phyloP scores from a whole-genome alignment of 1,140 invertebrate genomes.

The Formica exsecta region DNA sequence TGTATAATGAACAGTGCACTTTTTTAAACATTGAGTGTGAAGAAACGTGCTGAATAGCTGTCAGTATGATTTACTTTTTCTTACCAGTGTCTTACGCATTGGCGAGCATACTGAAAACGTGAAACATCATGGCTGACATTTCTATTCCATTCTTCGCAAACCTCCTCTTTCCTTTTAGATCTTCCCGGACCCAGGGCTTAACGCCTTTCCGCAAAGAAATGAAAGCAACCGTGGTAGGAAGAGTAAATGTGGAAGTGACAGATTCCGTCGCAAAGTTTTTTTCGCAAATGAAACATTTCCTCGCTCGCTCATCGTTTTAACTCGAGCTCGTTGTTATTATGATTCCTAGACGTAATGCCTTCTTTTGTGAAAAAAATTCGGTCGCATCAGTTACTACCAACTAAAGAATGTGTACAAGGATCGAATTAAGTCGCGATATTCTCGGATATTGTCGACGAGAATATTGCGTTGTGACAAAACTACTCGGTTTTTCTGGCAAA shows the following conservation, averaged over 20 bases:
- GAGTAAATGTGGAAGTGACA: not conserved
- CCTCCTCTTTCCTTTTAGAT: not conserved
- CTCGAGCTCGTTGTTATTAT: not conserved
- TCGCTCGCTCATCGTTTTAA: not conserved
- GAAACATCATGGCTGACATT: slow-evolving; percentile 29
- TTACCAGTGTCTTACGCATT: not conserved
- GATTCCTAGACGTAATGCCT: not conserved
- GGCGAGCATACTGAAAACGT: slow-evolving; percentile 17
- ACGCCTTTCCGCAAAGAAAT: slow-evolving; percentile 18
- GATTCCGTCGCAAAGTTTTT: slow-evolving; percentile 3
- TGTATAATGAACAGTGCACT: not conserved
- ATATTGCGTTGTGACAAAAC: slow-evolving; percentile 14
- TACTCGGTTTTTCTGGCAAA: slow-evolving; percentile 9
- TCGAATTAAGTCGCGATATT: slow-evolving; percentile 18
- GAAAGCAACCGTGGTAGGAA: not conserved
- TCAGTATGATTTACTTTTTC: not conserved
- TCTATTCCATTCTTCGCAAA: slow-evolving; percentile 11
- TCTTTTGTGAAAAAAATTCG: slow-evolving; percentile 14
- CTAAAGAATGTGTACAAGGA: slow-evolving; percentile 4
- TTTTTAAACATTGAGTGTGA: not conserved
- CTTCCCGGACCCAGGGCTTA: not conserved
- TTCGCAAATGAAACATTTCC: slow-evolving; percentile 3
- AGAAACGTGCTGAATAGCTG: not conserved
- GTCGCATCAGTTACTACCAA: not conserved
- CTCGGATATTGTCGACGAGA: not conserved